These are phyloP conservation scores for Rhynchomys soricoides DNA, from an alignment of 2,113 vertebrate species.

Conservation along the genomic window DNA sequence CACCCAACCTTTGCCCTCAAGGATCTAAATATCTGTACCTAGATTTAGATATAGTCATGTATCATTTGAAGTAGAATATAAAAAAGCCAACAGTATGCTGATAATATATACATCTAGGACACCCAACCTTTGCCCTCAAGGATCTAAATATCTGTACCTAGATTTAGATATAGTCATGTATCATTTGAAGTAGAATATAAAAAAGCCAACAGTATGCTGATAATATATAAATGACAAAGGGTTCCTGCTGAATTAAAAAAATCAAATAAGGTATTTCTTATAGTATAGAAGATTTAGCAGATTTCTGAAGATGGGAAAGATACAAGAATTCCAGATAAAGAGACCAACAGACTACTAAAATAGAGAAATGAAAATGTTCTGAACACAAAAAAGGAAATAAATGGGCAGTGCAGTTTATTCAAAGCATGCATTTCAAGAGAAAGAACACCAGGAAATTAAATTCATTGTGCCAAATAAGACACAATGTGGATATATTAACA, in stretches of 20 bases:
- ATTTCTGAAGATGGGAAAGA: constrained; percentile 3
- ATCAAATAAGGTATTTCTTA: not conserved
- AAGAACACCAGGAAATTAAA: constrained; percentile 39
- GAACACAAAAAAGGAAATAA: constrained; percentile 12
- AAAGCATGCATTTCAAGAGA: constrained; percentile 25
- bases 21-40: no score
- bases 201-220: not conserved
- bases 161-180: not conserved
- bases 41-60: not conserved
- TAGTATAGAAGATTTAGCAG: not conserved
- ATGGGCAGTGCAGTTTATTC: not conserved
- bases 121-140: not conserved
- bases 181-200: not conserved
- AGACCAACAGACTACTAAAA: constrained; percentile 33
- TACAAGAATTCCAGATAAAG: constrained; percentile 13
- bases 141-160: not conserved
- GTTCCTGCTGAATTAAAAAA: not conserved
- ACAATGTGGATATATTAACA: not conserved
- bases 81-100: no score
- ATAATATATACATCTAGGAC: not conserved
- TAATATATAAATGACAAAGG: not conserved
- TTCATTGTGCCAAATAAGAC: not conserved
- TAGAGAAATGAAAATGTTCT: constrained; percentile 43
- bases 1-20: not conserved
- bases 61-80: not conserved